Base-by-base conservation (phyloP, 2,797 vertebrate genomes). In the Scleropages formosus region DNA sequence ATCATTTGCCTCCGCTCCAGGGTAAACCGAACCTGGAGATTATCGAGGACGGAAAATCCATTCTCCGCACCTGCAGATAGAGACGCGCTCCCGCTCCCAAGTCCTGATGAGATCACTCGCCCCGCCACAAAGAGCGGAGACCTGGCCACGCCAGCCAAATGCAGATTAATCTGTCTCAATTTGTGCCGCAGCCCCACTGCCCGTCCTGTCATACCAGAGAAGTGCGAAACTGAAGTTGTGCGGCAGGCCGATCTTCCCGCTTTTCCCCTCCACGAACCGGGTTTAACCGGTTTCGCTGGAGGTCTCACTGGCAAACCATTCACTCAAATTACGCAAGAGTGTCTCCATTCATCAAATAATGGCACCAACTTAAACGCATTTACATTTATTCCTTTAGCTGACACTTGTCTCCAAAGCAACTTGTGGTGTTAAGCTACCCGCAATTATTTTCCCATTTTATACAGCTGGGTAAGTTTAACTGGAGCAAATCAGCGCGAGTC, bases 1-100 rank as follows among this genome's bases (percentile, higher is more conserved):
- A 89, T 90, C 82, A 89, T 31, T n/a, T 4, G 4, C 27, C 83
- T 82, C 80, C 81, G 75, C 75, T 80, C 56, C 22, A 26, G 62
- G 75, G 79, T 61, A 59, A 58, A 39, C 31, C 80, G 56, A 82
- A 85, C 80, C 77, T 61, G 73, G 65, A 79, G 82, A 91, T 88
- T 83, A 86, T 80, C 74, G 78, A 77, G 66, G 67, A 86, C 84
- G 82, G 83, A 82, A 88, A 82, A 88, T 87, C 84, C 81, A 86
- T 85, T 82, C 75, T 78, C 65, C 61, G 58, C 81, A 74, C 65
- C 66, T 80, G 77, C 8, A 13, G 20, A 10, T 2, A 18, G 47
- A 69, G 6, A 15, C 78, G 74, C 76, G 72, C 76, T 82, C 74
- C 31, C 49, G 74, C 72, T 47, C 69, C 74, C 69, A 10, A 59